Evolutionary conservation across 2,797 vertebrate genomes (phyloP).

Genomic region (Brotula barbata): DNA sequence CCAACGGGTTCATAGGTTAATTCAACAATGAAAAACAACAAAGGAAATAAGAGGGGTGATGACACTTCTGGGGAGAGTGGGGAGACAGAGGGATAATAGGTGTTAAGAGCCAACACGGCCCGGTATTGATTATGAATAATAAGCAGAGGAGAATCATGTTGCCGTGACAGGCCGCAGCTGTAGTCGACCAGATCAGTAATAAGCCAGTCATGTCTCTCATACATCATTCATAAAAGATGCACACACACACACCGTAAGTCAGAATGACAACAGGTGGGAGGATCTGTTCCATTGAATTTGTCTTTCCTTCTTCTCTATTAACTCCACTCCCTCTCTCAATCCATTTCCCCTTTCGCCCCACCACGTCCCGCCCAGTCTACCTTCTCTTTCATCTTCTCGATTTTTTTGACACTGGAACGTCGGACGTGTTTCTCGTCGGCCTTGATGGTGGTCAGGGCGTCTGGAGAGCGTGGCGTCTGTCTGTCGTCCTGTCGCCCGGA

Average conservation of each 20-base stretch:
- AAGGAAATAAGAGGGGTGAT: constrained; percentile 10
- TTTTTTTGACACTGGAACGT: constrained; percentile 96
- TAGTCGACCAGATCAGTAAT: constrained; percentile 50
- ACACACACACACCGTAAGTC: constrained; percentile 21
- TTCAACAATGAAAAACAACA: constrained; percentile 48
- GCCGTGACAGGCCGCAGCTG: constrained; percentile 57
- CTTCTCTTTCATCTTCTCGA: constrained; percentile 99
- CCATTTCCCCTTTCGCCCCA: background rate
- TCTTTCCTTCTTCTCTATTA: background rate
- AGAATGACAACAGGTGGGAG: constrained; percentile 50
- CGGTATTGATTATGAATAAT: constrained; percentile 66
- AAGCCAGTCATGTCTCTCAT: constrained; percentile 43
- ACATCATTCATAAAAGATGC: constrained; percentile 56
- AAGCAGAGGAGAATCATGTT: constrained; percentile 35
- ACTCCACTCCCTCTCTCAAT: background rate
- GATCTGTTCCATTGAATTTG: background rate
- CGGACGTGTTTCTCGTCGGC: constrained; percentile 93
- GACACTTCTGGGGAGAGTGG: constrained; percentile 1
- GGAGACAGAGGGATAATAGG: constrained; percentile 19
- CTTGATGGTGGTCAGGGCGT: constrained; percentile 87
- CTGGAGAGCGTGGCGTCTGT: constrained; percentile 92
- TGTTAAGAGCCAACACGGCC: constrained; percentile 43
- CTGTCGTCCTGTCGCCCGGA: constrained; percentile 91
- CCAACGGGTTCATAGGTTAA: too few relatives aligned
- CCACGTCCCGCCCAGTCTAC: constrained; percentile 59